Evolutionary conservation across 2,888 invertebrate species (phyloP), one percentile per base, ranked within the genome.

Genomic region (Spatulosminthurus flaviceps): DNA sequence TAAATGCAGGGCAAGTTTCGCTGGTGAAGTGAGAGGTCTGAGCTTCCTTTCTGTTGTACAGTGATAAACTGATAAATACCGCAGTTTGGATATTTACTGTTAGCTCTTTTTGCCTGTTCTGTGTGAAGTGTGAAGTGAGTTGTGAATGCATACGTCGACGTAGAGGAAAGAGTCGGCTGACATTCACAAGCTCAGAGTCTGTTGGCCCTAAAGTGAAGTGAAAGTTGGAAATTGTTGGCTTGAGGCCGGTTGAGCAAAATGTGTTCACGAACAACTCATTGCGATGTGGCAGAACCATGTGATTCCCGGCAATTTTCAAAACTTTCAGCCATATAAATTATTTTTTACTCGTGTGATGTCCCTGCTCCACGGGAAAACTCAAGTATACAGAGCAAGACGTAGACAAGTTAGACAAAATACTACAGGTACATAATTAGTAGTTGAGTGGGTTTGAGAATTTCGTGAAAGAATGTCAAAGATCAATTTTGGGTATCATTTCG

Each of bases 271-370:
- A 78, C 78, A 78, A 78, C 78, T 78, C 78, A 78, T 28, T 60
- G n/a, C 78, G 72, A 78, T 78, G 78, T 78, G 78, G 78, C 78
- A 78, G 26, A 34, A 24, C 4, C 60, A 72, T 13, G 67, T 67
- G 61, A 43, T 1, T 28, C 41, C 70, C 77, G 77, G 70, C 34
- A 70, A 34, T 28, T 13, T 71, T 77, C 71, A 70, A 77, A 26
- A 22, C 7, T 1, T 51, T 7, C 41, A 29, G 60, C 66, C 70
- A 61, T 29, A 19, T 77, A 60, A 70, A 1, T 28, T 42, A 1
- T 11, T 34, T 9, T 34, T 60, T n/a, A n/a, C n/a, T n/a, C n/a
- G n/a, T n/a, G n/a, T n/a, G n/a, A n/a, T n/a, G n/a, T n/a, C n/a
- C n/a, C n/a, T n/a, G n/a, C n/a, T n/a, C n/a, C n/a, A n/a, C n/a